A percentile compares a stretch with the other conserved stretches of the same genome.
Conservation (phyloP, 2,888 invertebrate genomes). For the Drosophila nr. medialis region DNA sequence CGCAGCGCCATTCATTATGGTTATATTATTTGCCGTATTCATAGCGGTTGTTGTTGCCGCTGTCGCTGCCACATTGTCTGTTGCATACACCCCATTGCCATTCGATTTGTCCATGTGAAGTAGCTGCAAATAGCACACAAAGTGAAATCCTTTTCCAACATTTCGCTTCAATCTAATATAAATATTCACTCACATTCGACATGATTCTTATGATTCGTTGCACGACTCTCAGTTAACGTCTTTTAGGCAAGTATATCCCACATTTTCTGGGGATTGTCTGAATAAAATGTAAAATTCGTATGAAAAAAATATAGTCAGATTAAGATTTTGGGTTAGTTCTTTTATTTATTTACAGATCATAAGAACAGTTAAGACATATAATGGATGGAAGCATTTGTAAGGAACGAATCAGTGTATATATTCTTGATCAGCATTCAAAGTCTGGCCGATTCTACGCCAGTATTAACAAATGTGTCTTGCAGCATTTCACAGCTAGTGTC, state of each 20-base stretch:
- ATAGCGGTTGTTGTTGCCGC: conserved; percentile 37
- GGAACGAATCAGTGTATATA: too few species aligned
- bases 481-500: too few species aligned
- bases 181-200: conserved; percentile 78
- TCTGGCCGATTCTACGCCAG: too few species aligned
- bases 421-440: too few species aligned
- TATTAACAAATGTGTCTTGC: too few species aligned
- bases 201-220: conserved; percentile 52
- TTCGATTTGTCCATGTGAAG: conserved; percentile 84
- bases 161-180: neutral
- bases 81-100: conserved; percentile 83
- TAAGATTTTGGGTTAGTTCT: neutral
- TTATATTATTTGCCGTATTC: conserved; percentile 59
- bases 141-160: neutral
- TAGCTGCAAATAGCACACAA: conserved; percentile 55
- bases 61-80: conserved; percentile 56
- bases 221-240: conserved; percentile 18
- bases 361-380: too few species aligned
- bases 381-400: too few species aligned
- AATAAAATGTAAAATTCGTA: neutral
- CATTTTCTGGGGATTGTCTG: conserved; percentile 74
- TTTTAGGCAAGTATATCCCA: conserved; percentile 66
- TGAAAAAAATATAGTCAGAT: neutral
- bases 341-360: too few species aligned
- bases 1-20: conserved; percentile 70